Base-by-base conservation (phyloP, 2,113 vertebrate species). In the Rhinoptilus africanus region DNA sequence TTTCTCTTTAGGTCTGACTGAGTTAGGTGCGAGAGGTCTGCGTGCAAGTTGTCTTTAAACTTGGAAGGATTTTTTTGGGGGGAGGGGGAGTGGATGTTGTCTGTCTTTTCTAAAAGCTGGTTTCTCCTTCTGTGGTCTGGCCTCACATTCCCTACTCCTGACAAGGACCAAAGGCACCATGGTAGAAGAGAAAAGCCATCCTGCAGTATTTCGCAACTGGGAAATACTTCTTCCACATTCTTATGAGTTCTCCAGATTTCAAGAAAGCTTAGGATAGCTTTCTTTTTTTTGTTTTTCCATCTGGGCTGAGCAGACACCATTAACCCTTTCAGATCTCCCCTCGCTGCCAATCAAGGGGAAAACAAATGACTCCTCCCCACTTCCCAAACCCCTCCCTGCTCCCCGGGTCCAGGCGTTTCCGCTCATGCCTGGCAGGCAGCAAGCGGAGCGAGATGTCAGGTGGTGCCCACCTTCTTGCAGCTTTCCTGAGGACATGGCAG, bases 71-170 rank as follows among this genome's bases (percentile, higher is more conserved):
- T 59, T 51, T 56, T 50, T 22, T 4, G 14, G 39, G n/a, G 4
- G 1, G 14, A 4, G 18, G 37, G 34, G 4, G 7, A 1, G 1
- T 1, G 6, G 8, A 8, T 17, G 12, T n/a, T 30, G 37, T 12
- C 16, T 37, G 57, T 9, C 8, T 88, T 89, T 53, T 53, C 48
- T 41, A 30, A 83, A 57, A 83, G 26, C 5, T 47, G 2, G 14
- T 76, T 91, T 79, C 56, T 68, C 82, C 41, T 18, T 83, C n/a
- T 22, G 22, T 26, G n/a, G 6, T 28, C 45, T 35, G 24, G 30
- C 30, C 28, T 14, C 39, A 34, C 12, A 23, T 28, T 6, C n/a
- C 23, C 9, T n/a, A 3, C 53, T 73, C 20, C 73, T 57, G 32
- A 59, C 39, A 24, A 45, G 57, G 39, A 47, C 20, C 6, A 53